Base-by-base conservation (phyloP, 2,888 invertebrate genomes). In the Gnatocerus cornutus region DNA sequence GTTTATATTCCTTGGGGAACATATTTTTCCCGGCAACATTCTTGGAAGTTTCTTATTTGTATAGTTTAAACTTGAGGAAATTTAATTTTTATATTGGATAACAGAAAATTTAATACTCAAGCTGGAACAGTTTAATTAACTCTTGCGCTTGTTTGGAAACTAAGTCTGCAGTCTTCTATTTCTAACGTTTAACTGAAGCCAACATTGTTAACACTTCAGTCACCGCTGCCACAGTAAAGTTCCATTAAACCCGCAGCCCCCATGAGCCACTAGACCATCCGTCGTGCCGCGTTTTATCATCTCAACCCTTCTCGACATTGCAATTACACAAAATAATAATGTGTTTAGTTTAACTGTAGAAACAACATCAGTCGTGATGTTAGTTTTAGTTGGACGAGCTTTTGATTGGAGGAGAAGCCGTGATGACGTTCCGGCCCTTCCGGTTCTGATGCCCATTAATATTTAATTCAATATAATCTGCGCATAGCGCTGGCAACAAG, bases 401-500 rank as follows among this genome's bases (percentile, higher is more conserved):
- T 33, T 53, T 53, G 37, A 53, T 53, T 37, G 13, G 53, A 37
- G 37, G 30, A 48, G 30, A 14, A 33, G 33, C 33, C 3, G 13
- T 3, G 53, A 27, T 53, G 53, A 16, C 7, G 53, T 10, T 13
- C n/a, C 58, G 16, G 30, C 43, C 6, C 1, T 56, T 27, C 41
- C 41, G 4, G 21, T 10, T 14, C 43, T 5, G 41, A 56, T 56
- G 41, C 45, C 62, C 33, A 62, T 62, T 62, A 53, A 53, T 43
- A 53, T 63, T 63, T 41, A 63, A 53, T 63, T 53, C 53, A 52
- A 53, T 53, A 63, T 41, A 63, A 63, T 63, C 63, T 39, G 27
- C 39, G 41, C 62, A 27, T 48, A 62, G 50, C 52, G 37, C 45
- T 43, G 53, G 63, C 63, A 53, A 53, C 63, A 63, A 63, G 53